These are phyloP conservation scores for Cacatua alba DNA, from an alignment of 2,113 vertebrate species.

Conservation along the genomic window DNA sequence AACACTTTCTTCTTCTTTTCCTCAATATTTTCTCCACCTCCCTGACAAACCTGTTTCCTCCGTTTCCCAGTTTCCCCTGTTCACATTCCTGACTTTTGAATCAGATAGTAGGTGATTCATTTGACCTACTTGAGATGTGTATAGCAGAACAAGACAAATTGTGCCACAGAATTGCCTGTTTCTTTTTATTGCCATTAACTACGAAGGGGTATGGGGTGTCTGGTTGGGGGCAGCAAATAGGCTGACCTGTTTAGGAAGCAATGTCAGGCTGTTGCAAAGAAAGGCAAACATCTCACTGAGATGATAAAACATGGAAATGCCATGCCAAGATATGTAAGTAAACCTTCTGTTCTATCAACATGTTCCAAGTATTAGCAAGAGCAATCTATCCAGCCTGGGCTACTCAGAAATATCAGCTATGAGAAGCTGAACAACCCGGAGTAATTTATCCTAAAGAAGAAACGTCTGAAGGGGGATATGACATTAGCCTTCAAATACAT, in stretches of 20 bases:
- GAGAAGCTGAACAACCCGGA: constrained; percentile 6
- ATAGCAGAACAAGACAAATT: not conserved
- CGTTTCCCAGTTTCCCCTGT: not conserved
- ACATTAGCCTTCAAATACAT: constrained; percentile 57
- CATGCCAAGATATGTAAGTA: constrained; percentile 13
- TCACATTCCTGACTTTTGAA: constrained; percentile 21
- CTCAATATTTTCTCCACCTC: not conserved
- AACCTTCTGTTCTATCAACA: constrained; percentile 8
- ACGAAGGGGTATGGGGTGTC: not conserved
- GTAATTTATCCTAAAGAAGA: constrained; percentile 51
- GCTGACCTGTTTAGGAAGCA: not conserved
- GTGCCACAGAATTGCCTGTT: not conserved
- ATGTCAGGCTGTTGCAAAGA: not conserved
- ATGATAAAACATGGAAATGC: constrained; percentile 22
- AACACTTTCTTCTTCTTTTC: not conserved
- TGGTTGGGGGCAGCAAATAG: not conserved
- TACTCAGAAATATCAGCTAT: not conserved
- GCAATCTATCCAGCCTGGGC: not conserved
- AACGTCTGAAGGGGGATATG: not conserved
- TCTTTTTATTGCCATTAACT: not conserved
- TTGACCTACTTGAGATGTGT: constrained; percentile 4
- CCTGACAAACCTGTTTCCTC: not conserved
- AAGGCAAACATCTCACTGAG: constrained; percentile 1
- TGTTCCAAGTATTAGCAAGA: not conserved
- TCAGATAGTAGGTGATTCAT: constrained; percentile 12